Evolutionary conservation across 2,888 invertebrate genomes (phyloP), one percentile per base, ranked within the genome.

Genomic region (Labia minor): DNA sequence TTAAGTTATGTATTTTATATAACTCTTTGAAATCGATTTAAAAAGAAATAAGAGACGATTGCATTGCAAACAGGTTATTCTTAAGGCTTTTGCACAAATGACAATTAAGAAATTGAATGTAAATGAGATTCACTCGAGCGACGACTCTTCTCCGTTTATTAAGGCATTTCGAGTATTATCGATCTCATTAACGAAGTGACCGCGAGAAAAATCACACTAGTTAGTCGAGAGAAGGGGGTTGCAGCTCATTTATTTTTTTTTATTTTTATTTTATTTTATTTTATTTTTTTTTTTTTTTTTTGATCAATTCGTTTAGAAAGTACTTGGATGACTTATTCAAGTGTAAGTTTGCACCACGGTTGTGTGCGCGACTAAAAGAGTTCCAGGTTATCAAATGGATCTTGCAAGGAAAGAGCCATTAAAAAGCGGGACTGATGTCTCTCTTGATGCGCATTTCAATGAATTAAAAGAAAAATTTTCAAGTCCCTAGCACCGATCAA

Each of bases 381-480:
- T 26, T 4, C 14, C 49, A 49, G 49, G 49, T 49, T 49, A 49
- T 49, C 49, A 49, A 26, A 49, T 49, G n/a, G 49, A 49, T 49
- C 49, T 49, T 49, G 2, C 16, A 16, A 4, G 2, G 49, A 11
- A 49, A 14, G 14, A 49, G 16, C 49, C 49, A 49, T 49, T 49
- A 49, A 49, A 14, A 49, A 14, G 3, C 16, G n/a, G 3, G 14
- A 3, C 49, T 49, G 49, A 49, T 49, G 49, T 49, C 49, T 49
- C 49, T 49, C 49, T 49, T 49, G 49, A 49, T 49, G 49, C 14
- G 49, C 49, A 49, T 49, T 49, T 49, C 14, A 49, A 49, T 49
- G 49, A 49, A 49, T 49, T 49, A 49, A 49, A 49, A 49, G 49
- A 49, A 49, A 49, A 49, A 49, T 49, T 49, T 49, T 49, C 14